phyloP scores from a whole-genome alignment of 2,888 invertebrate genomes.

The Anagyrus pseudococci region DNA sequence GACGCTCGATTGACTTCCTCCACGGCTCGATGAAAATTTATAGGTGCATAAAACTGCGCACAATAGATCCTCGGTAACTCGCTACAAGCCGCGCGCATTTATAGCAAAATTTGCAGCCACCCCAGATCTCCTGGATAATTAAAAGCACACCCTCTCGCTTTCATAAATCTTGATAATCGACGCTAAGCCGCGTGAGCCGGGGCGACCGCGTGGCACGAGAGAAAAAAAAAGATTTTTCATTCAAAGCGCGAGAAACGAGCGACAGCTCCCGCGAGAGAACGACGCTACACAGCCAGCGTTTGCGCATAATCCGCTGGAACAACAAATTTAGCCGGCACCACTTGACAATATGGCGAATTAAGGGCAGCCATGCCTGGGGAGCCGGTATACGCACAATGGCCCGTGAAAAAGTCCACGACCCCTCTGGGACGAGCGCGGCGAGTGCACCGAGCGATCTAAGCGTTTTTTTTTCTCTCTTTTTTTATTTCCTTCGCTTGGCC shows the following conservation, averaged over 20 bases:
- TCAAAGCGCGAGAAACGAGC: no score
- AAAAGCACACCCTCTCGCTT: background rate
- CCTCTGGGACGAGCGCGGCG: conserved; percentile 26
- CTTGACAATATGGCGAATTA: conserved; percentile 58
- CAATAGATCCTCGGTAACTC: conserved; percentile 10
- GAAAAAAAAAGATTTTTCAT: background rate
- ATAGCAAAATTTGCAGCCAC: background rate
- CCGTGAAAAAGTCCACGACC: conserved; percentile 45
- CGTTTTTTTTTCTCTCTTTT: background rate
- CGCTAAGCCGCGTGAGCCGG: background rate
- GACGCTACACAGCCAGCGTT: background rate
- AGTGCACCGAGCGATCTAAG: conserved; percentile 31
- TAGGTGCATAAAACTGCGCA: background rate
- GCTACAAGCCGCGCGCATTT: no score
- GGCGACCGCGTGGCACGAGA: background rate
- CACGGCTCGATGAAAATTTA: conserved; percentile 2
- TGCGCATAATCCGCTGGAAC: conserved; percentile 53
- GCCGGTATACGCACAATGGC: conserved; percentile 45
- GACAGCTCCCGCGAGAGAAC: no score
- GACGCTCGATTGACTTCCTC: background rate
- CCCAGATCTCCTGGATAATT: conserved; percentile 1
- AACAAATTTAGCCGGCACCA: conserved; percentile 56
- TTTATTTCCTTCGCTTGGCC: background rate
- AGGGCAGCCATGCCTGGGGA: conserved; percentile 43
- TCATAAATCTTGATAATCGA: conserved; percentile 30